Base-by-base conservation (phyloP, 2,797 vertebrate species). In the Ctenochaetus hawaiiensis region DNA sequence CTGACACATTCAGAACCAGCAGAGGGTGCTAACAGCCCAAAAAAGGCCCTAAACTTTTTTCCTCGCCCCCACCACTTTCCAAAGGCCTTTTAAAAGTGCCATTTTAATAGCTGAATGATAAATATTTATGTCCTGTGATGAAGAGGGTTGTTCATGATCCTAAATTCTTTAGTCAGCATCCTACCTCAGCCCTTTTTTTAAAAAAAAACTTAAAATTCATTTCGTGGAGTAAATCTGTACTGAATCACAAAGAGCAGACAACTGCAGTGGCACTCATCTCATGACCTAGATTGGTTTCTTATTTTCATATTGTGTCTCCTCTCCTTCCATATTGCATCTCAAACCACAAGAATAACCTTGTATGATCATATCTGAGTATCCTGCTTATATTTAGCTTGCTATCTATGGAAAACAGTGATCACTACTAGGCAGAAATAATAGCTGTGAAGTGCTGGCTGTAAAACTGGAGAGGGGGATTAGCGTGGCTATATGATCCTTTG, bases 21-120 rank as follows among this genome's bases (percentile, higher is more conserved):
- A 93, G 92, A 89, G 87, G 86, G 41, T 82, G 78, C 88, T 80
- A 80, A 76, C 39, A 81, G 39, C 88, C 82, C 72, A 91, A 44
- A 52, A 71, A 80, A 78, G 5, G 1, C 56, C 9, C 57, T 12
- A 8, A 67, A 30, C 76, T 61, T 61, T 45, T 3, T 59, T 30
- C 4, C 18, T 70, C 68, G 52, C 56, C 68, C 62, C 30, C 34
- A 13, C 23, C n/a, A 20, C 39, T 34, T 53, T 20, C 52, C 39
- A 48, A 47, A 51, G 23, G 12, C 18, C 45, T 75, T 5, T 30
- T 58, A 14, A 57, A 80, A 71, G 62, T 73, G 43, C 48, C 43
- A 39, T 74, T 73, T 82, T 62, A 75, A 54, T 37, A 75, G 45
- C 64, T 51, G 64, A 78, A 72, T 51, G 45, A 71, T 76, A 83